A percentile compares a stretch with the other conserved stretches of the same genome.
phyloP scores from a whole-genome alignment of 2,113 vertebrate species.

The Heterotis niloticus region DNA sequence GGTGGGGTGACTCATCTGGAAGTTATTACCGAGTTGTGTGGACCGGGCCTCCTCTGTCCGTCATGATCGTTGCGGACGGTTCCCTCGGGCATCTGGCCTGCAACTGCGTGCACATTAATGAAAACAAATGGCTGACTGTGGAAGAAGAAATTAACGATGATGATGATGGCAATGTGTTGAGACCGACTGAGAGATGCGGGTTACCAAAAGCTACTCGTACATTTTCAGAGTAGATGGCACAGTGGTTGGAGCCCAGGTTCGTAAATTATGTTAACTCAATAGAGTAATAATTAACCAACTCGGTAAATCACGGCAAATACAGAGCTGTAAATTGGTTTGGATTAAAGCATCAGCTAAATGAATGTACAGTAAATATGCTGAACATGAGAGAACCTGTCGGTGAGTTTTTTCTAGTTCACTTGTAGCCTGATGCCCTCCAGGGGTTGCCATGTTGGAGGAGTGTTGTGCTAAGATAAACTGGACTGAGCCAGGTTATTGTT shows the following conservation, averaged over 20 bases:
- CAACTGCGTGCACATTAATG: background rate
- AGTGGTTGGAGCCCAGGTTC: too few species aligned
- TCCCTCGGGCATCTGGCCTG: background rate
- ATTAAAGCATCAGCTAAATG: background rate
- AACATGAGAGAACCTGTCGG: background rate
- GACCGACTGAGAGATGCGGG: background rate
- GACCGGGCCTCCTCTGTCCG: background rate
- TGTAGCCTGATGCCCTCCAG: too few species aligned
- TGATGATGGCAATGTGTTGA: background rate
- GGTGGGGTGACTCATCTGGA: background rate
- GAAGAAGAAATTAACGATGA: background rate
- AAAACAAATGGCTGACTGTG: constrained; percentile 1
- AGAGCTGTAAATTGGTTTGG: too few species aligned
- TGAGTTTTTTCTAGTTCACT: too few species aligned
- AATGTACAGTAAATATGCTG: background rate
- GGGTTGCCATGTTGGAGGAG: too few species aligned
- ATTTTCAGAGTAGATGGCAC: background rate
- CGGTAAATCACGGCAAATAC: too few species aligned
- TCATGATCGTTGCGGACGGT: background rate
- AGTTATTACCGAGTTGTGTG: constrained; percentile 4
- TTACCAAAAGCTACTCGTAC: background rate
- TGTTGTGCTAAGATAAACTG: too few species aligned
- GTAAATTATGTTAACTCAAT: too few species aligned
- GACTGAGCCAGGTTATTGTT: too few species aligned
- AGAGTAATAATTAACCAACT: too few species aligned